phyloP scores from a whole-genome alignment of 2,888 invertebrate genomes.

The Lamellibrachia columna region DNA sequence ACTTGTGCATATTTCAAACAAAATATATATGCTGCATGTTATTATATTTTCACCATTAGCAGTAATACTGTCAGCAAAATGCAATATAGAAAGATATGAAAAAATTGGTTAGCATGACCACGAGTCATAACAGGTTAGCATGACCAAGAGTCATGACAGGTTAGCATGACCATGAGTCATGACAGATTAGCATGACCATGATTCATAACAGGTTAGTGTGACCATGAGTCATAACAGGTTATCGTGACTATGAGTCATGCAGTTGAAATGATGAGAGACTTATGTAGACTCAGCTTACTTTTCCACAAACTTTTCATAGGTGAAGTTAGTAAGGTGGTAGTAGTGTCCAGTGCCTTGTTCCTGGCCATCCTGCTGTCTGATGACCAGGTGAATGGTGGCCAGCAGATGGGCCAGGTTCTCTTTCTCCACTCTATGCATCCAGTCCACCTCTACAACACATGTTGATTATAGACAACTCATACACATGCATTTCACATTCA shows the following conservation, averaged over 20 bases:
- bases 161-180: background rate
- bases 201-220: background rate
- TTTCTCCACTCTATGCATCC: conserved; percentile 57
- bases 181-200: background rate
- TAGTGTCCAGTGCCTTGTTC: conserved; percentile 58
- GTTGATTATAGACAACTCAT: background rate
- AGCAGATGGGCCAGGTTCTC: conserved; percentile 66
- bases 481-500: background rate
- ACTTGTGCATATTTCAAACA: background rate
- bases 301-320: conserved; percentile 65
- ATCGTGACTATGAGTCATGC: background rate
- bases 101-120: background rate
- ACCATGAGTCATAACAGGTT: background rate
- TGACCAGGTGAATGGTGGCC: conserved; percentile 64
- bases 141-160: background rate
- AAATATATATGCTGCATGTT: background rate
- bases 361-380: conserved; percentile 61
- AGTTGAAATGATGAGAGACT: background rate
- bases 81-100: too few relatives aligned
- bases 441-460: conserved; percentile 40
- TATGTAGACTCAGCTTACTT: conserved; percentile 46
- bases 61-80: too few relatives aligned
- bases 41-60: background rate
- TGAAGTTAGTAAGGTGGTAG: conserved; percentile 62
- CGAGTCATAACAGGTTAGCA: background rate